Conservation (phyloP, 2,113 vertebrate genomes). For the Lophius piscatorius region DNA sequence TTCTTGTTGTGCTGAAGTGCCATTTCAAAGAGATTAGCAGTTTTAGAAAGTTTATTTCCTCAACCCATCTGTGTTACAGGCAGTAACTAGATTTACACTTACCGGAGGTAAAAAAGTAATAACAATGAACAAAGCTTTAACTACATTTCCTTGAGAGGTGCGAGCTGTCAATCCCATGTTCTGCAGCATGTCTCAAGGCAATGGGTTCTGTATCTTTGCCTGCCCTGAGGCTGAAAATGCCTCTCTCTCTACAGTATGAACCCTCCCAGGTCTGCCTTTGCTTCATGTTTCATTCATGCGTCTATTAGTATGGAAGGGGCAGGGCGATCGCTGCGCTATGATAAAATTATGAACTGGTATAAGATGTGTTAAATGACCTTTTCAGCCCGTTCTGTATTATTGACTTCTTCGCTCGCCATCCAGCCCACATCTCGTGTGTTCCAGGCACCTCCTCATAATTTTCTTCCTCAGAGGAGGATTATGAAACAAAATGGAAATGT, state of each 20-base stretch:
- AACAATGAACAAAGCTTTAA: constrained; percentile 5
- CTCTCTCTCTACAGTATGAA: background rate
- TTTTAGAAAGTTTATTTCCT: background rate
- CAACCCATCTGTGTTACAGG: constrained; percentile 23
- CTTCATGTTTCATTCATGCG: constrained; percentile 45
- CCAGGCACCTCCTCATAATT: background rate
- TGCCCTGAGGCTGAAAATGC: background rate
- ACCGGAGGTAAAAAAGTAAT: constrained; percentile 1
- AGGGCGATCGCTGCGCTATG: constrained; percentile 9
- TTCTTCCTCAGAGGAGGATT: background rate
- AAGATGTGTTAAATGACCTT: constrained; percentile 30
- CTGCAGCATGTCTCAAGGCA: background rate
- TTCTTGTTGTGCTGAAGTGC: constrained; percentile 6
- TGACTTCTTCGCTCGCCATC: background rate
- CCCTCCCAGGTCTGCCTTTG: background rate
- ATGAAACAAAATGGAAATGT: background rate
- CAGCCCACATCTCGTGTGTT: background rate
- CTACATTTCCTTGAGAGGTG: background rate
- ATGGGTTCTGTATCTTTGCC: background rate
- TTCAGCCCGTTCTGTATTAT: background rate
- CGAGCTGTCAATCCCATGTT: background rate
- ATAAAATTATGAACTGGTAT: constrained; percentile 34
- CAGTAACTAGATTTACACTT: constrained; percentile 11
- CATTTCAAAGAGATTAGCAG: constrained; percentile 29
- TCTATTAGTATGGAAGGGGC: constrained; percentile 3